Percentiles rank a stretch among this genome's conserved stretches.
These are phyloP conservation scores for Drosophila colorata DNA, from an alignment of 2,888 invertebrate genomes.

Conservation along the genomic window DNA sequence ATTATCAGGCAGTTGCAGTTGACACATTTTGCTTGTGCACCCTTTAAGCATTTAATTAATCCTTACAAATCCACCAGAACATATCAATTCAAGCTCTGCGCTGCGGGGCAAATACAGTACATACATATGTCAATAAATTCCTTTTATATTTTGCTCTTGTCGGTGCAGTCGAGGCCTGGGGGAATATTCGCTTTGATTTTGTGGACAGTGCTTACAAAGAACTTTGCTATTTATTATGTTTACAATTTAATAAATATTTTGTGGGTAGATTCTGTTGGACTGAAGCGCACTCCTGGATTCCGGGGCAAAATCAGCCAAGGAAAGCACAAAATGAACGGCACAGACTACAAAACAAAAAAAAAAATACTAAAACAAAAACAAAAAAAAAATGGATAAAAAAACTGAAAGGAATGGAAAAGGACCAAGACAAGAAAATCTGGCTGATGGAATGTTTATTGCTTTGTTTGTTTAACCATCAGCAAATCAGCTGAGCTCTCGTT, in stretches of 20 bases:
- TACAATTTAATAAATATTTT: conserved; percentile 76
- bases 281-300: conserved; percentile 2
- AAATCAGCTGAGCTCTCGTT: conserved; percentile 27
- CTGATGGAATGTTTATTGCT: conserved; percentile 39
- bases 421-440: conserved; percentile 20
- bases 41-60: conserved; percentile 52
- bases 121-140: conserved; percentile 23
- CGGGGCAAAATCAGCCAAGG: not conserved
- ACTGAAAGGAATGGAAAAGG: conserved; percentile 4
- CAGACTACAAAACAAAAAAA: conserved; percentile 7
- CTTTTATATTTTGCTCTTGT: conserved; percentile 1
- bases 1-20: not conserved
- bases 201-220: conserved; percentile 43
- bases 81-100: conserved; percentile 44
- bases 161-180: conserved; percentile 1
- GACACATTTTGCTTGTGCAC: not conserved
- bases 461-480: conserved; percentile 32
- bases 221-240: conserved; percentile 67
- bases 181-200: conserved; percentile 60
- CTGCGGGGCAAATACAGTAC: not conserved
- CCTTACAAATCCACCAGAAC: conserved; percentile 33
- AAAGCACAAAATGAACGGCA: not conserved
- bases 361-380: not conserved
- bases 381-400: conserved; percentile 1
- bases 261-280: conserved; percentile 8